A percentile compares a stretch with the other conserved stretches of the same genome.
Conservation (phyloP, 2,113 vertebrate genomes). For the Scopus umbretta region DNA sequence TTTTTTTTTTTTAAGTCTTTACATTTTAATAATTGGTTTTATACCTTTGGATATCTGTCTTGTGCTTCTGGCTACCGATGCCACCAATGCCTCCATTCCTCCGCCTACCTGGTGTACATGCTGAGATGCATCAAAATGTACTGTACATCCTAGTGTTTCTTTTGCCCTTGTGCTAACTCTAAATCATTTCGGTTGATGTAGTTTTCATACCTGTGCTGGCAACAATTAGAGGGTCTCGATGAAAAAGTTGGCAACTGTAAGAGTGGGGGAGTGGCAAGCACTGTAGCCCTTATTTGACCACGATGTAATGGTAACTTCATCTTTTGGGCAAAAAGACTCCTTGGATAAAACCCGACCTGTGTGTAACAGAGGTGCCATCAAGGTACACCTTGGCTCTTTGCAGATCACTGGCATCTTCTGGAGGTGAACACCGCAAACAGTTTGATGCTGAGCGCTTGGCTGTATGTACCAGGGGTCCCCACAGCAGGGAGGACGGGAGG, state of each 20-base stretch:
- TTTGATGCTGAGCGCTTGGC: background rate
- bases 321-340: background rate
- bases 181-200: background rate
- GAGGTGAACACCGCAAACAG: background rate
- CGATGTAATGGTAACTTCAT: background rate
- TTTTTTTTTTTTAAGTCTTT: background rate
- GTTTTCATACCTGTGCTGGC: background rate
- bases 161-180: background rate
- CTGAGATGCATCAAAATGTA: background rate
- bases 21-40: background rate
- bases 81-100: background rate
- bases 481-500: rapidly evolving
- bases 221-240: background rate
- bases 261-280: background rate
- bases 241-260: background rate
- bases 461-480: too few species aligned
- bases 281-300: background rate
- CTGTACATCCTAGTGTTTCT: background rate
- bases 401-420: background rate
- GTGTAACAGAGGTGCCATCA: background rate
- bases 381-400: background rate
- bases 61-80: background rate
- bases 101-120: background rate
- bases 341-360: background rate
- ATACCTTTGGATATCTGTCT: background rate